Conservation (phyloP, 2,113 vertebrate species). For the Ptychochromis oligacanthus region DNA sequence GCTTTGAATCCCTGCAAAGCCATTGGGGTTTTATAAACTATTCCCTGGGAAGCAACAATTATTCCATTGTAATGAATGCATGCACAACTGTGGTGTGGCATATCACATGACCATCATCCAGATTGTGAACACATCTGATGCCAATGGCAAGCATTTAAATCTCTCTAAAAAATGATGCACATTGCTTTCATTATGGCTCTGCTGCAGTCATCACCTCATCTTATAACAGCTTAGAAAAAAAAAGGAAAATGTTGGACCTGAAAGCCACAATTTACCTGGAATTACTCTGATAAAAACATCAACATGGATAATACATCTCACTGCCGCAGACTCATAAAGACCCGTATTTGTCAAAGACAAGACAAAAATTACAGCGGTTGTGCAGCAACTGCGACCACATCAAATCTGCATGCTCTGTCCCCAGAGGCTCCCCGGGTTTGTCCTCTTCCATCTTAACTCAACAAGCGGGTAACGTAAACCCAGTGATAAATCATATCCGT, state of each 20-base stretch:
- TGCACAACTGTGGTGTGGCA: constrained; percentile 10
- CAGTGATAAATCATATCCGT: constrained; percentile 70
- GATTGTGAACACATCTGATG: constrained; percentile 56
- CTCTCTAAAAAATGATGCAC: constrained; percentile 14
- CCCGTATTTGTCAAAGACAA: constrained; percentile 37
- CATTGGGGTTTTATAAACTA: constrained; percentile 46
- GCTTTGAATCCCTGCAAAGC: constrained; percentile 24
- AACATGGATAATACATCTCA: constrained; percentile 16
- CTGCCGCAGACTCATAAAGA: constrained; percentile 31
- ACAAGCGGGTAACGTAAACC: constrained; percentile 43
- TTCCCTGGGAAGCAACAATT: constrained; percentile 55
- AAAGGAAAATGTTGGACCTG: constrained; percentile 6
- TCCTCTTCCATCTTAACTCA: constrained; percentile 59
- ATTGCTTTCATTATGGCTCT: constrained; percentile 2
- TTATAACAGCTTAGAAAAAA: neutral
- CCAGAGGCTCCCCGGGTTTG: constrained; percentile 31
- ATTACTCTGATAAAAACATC: constrained; percentile 48
- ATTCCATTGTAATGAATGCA: constrained; percentile 52
- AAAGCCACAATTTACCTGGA: constrained; percentile 35
- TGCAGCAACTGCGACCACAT: constrained; percentile 1
- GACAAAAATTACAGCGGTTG: constrained; percentile 31
- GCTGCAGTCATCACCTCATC: constrained; percentile 11
- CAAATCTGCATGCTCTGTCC: constrained; percentile 46
- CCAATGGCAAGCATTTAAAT: constrained; percentile 50
- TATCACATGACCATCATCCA: constrained; percentile 35